Evolutionary conservation across 2,888 invertebrate species (phyloP), one percentile per base, ranked within the genome.

Genomic region (Eupeodes luniger): DNA sequence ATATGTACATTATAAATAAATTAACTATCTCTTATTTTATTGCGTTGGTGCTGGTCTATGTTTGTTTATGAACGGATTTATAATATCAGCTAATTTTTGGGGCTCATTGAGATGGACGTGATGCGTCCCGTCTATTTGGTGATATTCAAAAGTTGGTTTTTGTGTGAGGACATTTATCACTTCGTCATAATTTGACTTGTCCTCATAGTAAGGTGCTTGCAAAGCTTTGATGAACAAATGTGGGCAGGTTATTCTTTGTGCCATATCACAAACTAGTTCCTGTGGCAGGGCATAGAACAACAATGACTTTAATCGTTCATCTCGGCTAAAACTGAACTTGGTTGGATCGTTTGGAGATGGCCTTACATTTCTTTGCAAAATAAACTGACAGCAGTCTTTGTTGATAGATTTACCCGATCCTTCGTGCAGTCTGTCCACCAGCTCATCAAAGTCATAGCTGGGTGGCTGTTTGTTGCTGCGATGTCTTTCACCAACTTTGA

Each of bases 51-150:
- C 6, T 40, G 40, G 83, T 77, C 87, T 64, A 74, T 81, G 59
- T 85, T 92, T 92, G 72, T 92, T 93, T 69, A 96, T 93, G 91
- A 96, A 96, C 1, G 95, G 93, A 90, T 94, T 94, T 34, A 96
- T 94, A 55, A 94, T 91, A 2, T 94, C 94, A 0, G 95, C 95
- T 27, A 96, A 93, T 89, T 92, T 92, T 91, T 95, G 94, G 1
- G 97, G 96, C 89, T 95, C 94, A 89, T 95, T 96, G 84, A 97
- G 94, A 93, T 97, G 97, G n/a, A 96, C 94, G 92, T 97, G 97
- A 93, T 97, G 97, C 4, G 95, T 95, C 0, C 97, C 97, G 16
- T 95, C 94, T 0, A 97, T 93, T 84, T 94, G 94, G 79, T 95
- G 94, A 87, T 94, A 94, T 91, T 95, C 95, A 90, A 95, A 96